Evolutionary conservation across 2,113 vertebrate genomes (phyloP), one percentile per base, ranked within the genome.

Genomic region (Pterophyllum scalare): DNA sequence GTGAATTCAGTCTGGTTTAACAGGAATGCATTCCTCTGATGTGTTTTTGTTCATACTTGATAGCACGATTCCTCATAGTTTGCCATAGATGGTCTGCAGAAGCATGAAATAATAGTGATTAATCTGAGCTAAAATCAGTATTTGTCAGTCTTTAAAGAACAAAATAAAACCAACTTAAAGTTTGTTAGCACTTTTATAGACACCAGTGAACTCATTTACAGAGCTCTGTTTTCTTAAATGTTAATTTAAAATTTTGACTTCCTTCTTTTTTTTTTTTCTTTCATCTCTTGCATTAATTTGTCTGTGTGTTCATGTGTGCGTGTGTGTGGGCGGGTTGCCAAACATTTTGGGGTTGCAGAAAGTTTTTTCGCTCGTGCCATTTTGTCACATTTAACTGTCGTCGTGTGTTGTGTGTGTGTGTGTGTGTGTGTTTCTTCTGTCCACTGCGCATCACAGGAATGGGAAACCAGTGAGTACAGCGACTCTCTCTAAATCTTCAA

Each of bases 381-480:
- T 81, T 62, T 64, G 60, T 90, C 80, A 83, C 56, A 2, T 87
- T 86, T 92, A 92, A 93, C 87, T 75, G 85, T 84, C 67, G 65
- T 61, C 17, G 85, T 87, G 46, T 90, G 84, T 90, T 77, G 67
- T 88, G 77, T 95, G 83, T 94, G 87, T 92, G 85, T 90, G 31
- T 86, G 77, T 82, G 78, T 87, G 80, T 95, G 86, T 95, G 88
- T 96, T 87, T 96, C 86, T 94, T 95, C 92, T 93, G 93, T 95
- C 87, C 87, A 91, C 91, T 87, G 96, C 93, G 87, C 89, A 83
- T 94, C 94, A 95, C 95, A 96, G 95, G 95, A 93, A 96, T 96
- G 96, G 96, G 96, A 95, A 96, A 96, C 89, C 96, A 96, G 96
- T 96, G 96, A 96, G 96, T 96, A 96, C 90, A 86, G 91, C 54